Base-by-base conservation (phyloP, 1,140 invertebrate species). In the Caenorhabditis latens region DNA sequence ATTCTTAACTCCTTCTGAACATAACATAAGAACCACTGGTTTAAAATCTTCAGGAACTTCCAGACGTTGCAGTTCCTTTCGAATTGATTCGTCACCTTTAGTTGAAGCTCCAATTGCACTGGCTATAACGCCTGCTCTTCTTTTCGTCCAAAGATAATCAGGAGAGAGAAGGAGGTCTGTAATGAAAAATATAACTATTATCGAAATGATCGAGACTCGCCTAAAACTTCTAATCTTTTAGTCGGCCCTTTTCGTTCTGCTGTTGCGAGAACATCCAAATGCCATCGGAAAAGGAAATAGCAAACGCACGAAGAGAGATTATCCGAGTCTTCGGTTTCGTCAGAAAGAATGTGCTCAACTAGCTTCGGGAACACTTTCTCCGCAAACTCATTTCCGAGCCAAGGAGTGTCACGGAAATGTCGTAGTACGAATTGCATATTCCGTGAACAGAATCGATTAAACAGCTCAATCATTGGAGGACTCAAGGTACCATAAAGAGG, bases 351-450 rank as follows among this genome's bases (percentile, higher is more conserved):
- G 2, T 79, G 46, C 11, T 79, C 71, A 50, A 79, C 46, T n/a
- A 79, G 11, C 40, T 53, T 79, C 2, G 71, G 71, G 21, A 79
- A 7, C 46, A 79, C 71, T 79, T 79, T 79, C n/a, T 79, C 46
- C 9, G 71, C 71, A 50, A 79, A 79, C 21, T 79, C 71, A 24
- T 79, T 79, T 19, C 71, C 71, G 11, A 50, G 71, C 71, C 71
- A 79, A 0, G 71, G 21, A 11, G 71, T 79, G 21, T 79, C 71
- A 13, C 71, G 71, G 14, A 79, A 46, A 50, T 79, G 71, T 79
- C 71, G 71, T 14, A 50, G 46, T 9, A 79, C 53, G 46, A 79
- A 79, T 53, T 79, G 40, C n/a, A 79, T 79, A 40, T 79, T 50
- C 11, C 13, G 21, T 13, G 43, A 24, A n/a, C 71, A 50, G n/a